Conservation (phyloP, 2,113 vertebrate species). For the Corvus cornix region DNA sequence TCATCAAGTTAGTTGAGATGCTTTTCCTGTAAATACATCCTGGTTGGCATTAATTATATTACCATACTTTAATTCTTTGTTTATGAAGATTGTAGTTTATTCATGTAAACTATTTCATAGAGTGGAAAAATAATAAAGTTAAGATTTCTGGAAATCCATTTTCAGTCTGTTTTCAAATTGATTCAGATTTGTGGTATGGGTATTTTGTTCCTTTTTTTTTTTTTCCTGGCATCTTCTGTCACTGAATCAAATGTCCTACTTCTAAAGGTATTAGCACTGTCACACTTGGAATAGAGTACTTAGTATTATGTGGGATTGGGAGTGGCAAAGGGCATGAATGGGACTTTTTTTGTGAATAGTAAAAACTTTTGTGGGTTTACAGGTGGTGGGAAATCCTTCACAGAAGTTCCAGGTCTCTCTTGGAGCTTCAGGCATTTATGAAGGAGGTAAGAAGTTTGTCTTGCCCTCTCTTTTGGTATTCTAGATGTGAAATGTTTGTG, state of each 20-base stretch:
- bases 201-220: background rate
- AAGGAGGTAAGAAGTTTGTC: background rate
- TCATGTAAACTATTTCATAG: background rate
- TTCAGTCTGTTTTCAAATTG: background rate
- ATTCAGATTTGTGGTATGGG: background rate
- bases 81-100: background rate
- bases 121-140: background rate
- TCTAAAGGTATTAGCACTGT: background rate
- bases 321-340: background rate
- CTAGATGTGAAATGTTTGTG: background rate
- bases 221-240: background rate
- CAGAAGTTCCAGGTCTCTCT: rapidly evolving
- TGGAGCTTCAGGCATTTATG: background rate
- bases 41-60: constrained; percentile 1
- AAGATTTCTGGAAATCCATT: background rate
- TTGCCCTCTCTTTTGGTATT: background rate
- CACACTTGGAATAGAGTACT: background rate
- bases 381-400: background rate
- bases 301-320: background rate
- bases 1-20: background rate
- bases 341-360: background rate
- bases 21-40: background rate
- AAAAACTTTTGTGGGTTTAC: background rate
- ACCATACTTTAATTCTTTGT: background rate
- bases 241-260: background rate